Evolutionary conservation across 1,140 invertebrate genomes (phyloP).

Genomic region (Rhagoletis pomonella): DNA sequence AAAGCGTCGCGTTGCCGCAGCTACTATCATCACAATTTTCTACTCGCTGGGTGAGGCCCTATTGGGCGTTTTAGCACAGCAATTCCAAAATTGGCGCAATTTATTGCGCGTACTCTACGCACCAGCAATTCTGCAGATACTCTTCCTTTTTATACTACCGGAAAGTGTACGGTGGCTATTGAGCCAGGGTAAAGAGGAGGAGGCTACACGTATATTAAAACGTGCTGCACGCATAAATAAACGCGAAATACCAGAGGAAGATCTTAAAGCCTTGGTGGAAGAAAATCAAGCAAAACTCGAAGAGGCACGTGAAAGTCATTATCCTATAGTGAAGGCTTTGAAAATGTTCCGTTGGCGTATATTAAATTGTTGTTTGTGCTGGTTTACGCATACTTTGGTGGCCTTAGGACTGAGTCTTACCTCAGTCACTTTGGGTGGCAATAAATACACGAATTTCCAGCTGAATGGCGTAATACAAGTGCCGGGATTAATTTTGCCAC

Average conservation of each 20-base stretch:
- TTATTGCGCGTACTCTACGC: conserved; percentile 81
- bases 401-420: conserved; percentile 90
- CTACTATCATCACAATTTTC: conserved; percentile 81
- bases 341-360: conserved; percentile 75
- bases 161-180: conserved; percentile 85
- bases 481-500: conserved; percentile 81
- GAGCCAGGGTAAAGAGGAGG: conserved; percentile 79
- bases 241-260: conserved; percentile 76
- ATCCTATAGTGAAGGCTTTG: conserved; percentile 64
- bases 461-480: conserved; percentile 83
- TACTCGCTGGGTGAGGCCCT: conserved; percentile 84
- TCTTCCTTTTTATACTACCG: conserved; percentile 78
- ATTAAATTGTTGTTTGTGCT: conserved; percentile 80
- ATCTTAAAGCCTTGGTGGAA: conserved; percentile 70
- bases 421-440: conserved; percentile 83
- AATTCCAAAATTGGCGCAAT: conserved; percentile 82
- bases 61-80: conserved; percentile 80
- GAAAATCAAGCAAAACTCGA: conserved; percentile 63
- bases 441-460: conserved; percentile 83
- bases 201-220: conserved; percentile 78
- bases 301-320: conserved; percentile 66
- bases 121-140: conserved; percentile 80
- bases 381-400: conserved; percentile 82
- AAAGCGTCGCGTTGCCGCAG: conserved; percentile 83
- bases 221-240: conserved; percentile 83